Evolutionary conservation across 53 echinoderm and acorn worm genomes (phyloP), one percentile per base, ranked within the genome.

Genomic region (Echinometra lucunter): DNA sequence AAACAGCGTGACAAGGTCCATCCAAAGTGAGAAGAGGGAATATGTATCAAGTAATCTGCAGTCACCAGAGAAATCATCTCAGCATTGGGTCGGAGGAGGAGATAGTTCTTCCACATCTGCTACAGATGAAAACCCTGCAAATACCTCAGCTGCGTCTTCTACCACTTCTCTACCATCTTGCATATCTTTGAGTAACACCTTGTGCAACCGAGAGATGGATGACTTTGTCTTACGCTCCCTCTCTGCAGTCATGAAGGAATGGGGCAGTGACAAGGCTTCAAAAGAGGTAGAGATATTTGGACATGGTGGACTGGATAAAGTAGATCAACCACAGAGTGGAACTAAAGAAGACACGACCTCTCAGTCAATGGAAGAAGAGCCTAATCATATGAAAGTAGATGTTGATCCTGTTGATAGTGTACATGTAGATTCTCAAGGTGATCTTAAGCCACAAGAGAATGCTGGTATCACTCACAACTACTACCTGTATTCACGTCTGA

Each of bases 401-500:
- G 6, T 44, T 81, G 44, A 81, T 81, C 40, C 4, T 44, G 6
- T 21, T 28, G 49, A 85, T 49, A 85, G 78, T 30, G 1, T 6
- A n/a, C 49, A 49, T 30, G 1, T 6, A n/a, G 85, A 49, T 37
- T 85, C 58, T 19, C 32, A 40, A 38, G 18, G 13, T 23, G 58
- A 89, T 89, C 89, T 58, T 10, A 58, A 11, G 25, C 38, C 47
- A 45, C 44, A 78, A 25, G 9, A 66, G 19, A 56, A 23, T 32
- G 66, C 42, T 37, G 85, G 82, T 5, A 25, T 94, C 88, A 92
- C 91, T 57, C 89, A 96, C 89, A 98, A 97, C 66, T 66, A 35
- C 58, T 94, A 94, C 58, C 94, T 98, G 38, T 95, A 88, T 66
- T 94, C 95, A 30, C 88, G 93, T 72, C 92, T 98, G 94, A 74